These are phyloP conservation scores for Notoglanidium macrostoma DNA, from an alignment of 2,797 vertebrate species.

Conservation along the genomic window DNA sequence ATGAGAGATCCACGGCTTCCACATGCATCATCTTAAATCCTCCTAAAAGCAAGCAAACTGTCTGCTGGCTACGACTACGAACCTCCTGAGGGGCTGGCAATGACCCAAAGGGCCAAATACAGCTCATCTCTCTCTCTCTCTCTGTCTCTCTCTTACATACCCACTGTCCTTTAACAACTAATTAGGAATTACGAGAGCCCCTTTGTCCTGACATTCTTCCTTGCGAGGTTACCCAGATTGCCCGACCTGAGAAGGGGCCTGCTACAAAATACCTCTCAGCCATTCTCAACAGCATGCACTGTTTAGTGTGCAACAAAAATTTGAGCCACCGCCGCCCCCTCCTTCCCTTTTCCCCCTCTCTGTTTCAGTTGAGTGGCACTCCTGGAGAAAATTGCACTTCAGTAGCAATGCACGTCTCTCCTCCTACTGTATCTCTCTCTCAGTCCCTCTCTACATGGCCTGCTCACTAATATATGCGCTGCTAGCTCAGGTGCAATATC, in stretches of 20 bases:
- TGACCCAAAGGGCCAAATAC: slow-evolving; percentile 13
- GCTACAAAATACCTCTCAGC: slow-evolving; percentile 17
- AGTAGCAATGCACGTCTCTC: slow-evolving; percentile 57
- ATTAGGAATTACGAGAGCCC: slow-evolving; percentile 46
- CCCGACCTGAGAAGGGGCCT: slow-evolving; percentile 32
- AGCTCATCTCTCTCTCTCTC: slow-evolving; percentile 24
- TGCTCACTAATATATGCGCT: slow-evolving; percentile 33
- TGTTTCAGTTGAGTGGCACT: slow-evolving; percentile 61
- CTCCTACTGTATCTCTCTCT: slow-evolving; percentile 37
- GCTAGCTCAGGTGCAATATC: slow-evolving; percentile 25
- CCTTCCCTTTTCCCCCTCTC: slow-evolving; percentile 28
- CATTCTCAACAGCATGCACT: slow-evolving; percentile 8
- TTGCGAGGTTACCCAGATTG: slow-evolving; percentile 24
- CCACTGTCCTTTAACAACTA: slow-evolving; percentile 28
- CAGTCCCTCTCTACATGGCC: slow-evolving; percentile 26
- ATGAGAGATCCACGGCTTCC: slow-evolving; percentile 46
- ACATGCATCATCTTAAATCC: slow-evolving; percentile 50
- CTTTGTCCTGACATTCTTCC: slow-evolving; percentile 17
- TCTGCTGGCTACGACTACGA: slow-evolving; percentile 17
- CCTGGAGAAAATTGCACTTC: slow-evolving; percentile 65
- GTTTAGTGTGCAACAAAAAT: slow-evolving; percentile 28
- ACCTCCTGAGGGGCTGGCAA: slow-evolving; percentile 17
- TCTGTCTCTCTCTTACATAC: not conserved
- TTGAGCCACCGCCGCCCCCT: slow-evolving; percentile 13
- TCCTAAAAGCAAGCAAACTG: slow-evolving; percentile 44